A percentile compares a stretch with the other conserved stretches of the same genome.
These are phyloP conservation scores for Myopa tessellatipennis DNA, from an alignment of 2,888 invertebrate species.

Conservation along the genomic window DNA sequence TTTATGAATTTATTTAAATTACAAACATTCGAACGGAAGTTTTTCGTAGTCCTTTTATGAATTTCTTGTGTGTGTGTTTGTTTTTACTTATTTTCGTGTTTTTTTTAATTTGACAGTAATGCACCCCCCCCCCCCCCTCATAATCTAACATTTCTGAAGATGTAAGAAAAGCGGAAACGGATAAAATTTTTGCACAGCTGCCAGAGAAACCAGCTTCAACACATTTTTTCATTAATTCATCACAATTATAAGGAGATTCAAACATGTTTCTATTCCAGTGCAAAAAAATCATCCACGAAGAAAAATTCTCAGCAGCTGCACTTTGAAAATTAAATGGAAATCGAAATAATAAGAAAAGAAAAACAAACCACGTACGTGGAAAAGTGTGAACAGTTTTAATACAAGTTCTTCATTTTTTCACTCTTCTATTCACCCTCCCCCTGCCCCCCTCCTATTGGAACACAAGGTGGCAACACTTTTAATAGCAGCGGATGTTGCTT, in stretches of 20 bases:
- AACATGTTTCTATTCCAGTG: too few relatives aligned
- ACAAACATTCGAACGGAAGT: neutral
- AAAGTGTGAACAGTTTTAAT: too few relatives aligned
- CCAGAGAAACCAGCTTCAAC: neutral
- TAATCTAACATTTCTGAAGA: too few relatives aligned
- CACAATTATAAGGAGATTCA: too few relatives aligned
- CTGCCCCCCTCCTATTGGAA: neutral
- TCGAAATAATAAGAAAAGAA: too few relatives aligned
- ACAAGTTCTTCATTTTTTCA: neutral
- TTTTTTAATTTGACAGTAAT: neutral
- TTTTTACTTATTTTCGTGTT: neutral
- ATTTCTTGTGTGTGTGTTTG: neutral
- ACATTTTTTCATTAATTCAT: neutral
- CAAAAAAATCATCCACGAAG: neutral
- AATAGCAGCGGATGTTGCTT: conserved; percentile 7
- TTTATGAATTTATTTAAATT: neutral
- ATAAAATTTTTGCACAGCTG: conserved; percentile 6
- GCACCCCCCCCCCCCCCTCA: too few relatives aligned
- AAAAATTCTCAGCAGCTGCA: conserved; percentile 28
- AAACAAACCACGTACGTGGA: too few relatives aligned
- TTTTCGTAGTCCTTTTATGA: neutral
- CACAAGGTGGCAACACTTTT: neutral
- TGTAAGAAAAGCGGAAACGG: neutral
- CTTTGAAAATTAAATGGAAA: neutral
- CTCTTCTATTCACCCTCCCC: neutral